phyloP scores from a whole-genome alignment of 2,888 invertebrate genomes.

The Ecliptopera silaceata region DNA sequence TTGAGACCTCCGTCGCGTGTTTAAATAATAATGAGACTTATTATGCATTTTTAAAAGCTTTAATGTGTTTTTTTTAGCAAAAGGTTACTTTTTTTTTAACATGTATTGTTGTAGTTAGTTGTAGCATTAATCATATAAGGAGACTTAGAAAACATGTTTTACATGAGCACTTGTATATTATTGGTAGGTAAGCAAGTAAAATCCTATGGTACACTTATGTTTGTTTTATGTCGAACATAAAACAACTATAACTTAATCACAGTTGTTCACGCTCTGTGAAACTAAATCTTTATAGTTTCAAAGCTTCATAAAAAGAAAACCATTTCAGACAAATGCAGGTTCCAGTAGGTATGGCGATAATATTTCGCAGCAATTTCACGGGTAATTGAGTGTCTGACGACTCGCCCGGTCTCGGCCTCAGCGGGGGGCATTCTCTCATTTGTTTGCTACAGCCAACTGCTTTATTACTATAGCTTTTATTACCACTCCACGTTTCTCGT shows the following conservation, averaged over 20 bases:
- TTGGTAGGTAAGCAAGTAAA: too few species aligned
- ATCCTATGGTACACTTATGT: too few species aligned
- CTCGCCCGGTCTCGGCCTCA: constrained; percentile 43
- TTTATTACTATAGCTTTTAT: constrained; percentile 55
- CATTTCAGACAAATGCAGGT: constrained; percentile 29
- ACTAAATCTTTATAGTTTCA: constrained; percentile 1
- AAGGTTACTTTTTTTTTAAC: not conserved
- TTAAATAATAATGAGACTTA: constrained; percentile 17
- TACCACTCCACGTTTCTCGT: constrained; percentile 42
- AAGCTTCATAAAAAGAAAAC: constrained; percentile 1
- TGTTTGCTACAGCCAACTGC: constrained; percentile 52
- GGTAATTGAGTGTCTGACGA: constrained; percentile 71
- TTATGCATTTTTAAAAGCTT: constrained; percentile 5
- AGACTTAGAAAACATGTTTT: too few species aligned
- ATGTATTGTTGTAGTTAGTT: too few species aligned
- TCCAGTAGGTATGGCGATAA: constrained; percentile 25
- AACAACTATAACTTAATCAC: not conserved
- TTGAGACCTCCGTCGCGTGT: constrained; percentile 15
- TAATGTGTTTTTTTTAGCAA: not conserved
- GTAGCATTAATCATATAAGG: too few species aligned
- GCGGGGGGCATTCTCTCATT: constrained; percentile 48
- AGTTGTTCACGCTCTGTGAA: not conserved
- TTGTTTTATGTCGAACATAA: too few species aligned
- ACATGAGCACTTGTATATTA: too few species aligned
- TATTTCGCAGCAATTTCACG: constrained; percentile 64